Percentiles rank a stretch among this genome's conserved stretches.
Conservation (phyloP, 1,140 invertebrate species). For the Drosophila mauritiana region DNA sequence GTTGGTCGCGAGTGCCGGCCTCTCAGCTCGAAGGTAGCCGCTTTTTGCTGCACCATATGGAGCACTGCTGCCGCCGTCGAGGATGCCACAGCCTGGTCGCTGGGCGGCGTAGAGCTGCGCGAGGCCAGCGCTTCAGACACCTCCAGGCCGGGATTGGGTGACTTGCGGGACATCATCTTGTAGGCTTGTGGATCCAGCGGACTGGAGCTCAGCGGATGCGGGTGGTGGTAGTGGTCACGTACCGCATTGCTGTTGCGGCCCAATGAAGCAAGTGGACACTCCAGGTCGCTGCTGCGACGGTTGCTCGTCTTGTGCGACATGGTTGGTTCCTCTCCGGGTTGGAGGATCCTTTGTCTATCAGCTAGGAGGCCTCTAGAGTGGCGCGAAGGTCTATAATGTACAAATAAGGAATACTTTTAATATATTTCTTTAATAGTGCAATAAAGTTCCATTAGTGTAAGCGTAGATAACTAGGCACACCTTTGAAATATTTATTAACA, state of each 20-base stretch:
- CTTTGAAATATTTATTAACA: no score
- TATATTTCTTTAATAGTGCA: no score
- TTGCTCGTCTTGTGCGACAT: slow-evolving; percentile 81
- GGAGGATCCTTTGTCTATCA: slow-evolving; percentile 7
- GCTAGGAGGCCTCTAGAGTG: slow-evolving; percentile 27
- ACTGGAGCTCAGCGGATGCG: slow-evolving; percentile 84
- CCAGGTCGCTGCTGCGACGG: slow-evolving; percentile 76
- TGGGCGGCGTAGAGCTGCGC: slow-evolving; percentile 23
- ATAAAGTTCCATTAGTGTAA: no score
- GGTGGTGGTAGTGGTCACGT: slow-evolving; percentile 82
- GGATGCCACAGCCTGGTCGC: slow-evolving; percentile 34
- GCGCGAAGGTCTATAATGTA: slow-evolving; percentile 21
- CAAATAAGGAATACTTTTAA: no score
- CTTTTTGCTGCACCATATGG: slow-evolving; percentile 81
- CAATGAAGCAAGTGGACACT: slow-evolving; percentile 87
- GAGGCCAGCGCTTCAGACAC: slow-evolving; percentile 23
- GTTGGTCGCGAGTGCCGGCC: slow-evolving; percentile 59
- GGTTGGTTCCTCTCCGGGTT: slow-evolving; percentile 3
- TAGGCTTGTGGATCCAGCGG: slow-evolving; percentile 85
- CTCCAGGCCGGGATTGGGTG: slow-evolving; percentile 69
- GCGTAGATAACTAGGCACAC: no score
- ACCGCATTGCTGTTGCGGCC: slow-evolving; percentile 85
- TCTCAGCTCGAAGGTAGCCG: slow-evolving; percentile 82
- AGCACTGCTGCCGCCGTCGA: slow-evolving; percentile 52
- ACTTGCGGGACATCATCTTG: slow-evolving; percentile 85